phyloP scores from a whole-genome alignment of 2,113 vertebrate genomes.

The Neolamprologus devosi region DNA sequence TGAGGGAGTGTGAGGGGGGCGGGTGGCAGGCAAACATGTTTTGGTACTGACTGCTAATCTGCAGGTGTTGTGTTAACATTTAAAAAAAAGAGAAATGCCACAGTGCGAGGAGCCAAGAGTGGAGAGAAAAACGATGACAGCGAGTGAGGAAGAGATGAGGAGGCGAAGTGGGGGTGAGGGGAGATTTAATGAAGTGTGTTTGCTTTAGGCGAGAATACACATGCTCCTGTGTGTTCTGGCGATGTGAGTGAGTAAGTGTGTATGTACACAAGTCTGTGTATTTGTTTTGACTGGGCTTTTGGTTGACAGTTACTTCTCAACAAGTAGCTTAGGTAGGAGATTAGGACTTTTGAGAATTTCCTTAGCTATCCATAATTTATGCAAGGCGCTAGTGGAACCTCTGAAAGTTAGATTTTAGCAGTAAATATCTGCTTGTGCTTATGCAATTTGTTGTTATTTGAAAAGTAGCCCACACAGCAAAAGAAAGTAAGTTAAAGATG shows the following conservation, averaged over 20 bases:
- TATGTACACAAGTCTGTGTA: not conserved
- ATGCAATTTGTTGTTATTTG: not conserved
- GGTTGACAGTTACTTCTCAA: not conserved
- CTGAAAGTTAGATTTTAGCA: not conserved
- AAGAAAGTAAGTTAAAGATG: not conserved
- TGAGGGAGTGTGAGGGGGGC: not conserved
- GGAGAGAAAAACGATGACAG: not conserved
- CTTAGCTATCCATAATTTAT: not conserved
- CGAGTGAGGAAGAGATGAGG: not conserved
- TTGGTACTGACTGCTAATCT: slow-evolving; percentile 3
- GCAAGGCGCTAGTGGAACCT: not conserved
- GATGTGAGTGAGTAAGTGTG: not conserved
- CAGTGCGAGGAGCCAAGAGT: not conserved
- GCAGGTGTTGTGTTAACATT: not conserved
- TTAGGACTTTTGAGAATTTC: not conserved
- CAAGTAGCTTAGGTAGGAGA: not conserved
- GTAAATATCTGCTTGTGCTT: not conserved
- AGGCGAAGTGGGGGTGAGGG: not conserved
- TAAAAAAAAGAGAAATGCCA: not conserved
- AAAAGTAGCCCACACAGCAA: not conserved
- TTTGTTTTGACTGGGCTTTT: not conserved
- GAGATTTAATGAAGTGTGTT: slow-evolving; percentile 10
- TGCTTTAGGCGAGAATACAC: not conserved
- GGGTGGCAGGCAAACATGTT: not conserved
- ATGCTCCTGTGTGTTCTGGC: not conserved